Evolutionary conservation across 2,797 vertebrate genomes (phyloP).

Genomic region (Botia kubotai): DNA sequence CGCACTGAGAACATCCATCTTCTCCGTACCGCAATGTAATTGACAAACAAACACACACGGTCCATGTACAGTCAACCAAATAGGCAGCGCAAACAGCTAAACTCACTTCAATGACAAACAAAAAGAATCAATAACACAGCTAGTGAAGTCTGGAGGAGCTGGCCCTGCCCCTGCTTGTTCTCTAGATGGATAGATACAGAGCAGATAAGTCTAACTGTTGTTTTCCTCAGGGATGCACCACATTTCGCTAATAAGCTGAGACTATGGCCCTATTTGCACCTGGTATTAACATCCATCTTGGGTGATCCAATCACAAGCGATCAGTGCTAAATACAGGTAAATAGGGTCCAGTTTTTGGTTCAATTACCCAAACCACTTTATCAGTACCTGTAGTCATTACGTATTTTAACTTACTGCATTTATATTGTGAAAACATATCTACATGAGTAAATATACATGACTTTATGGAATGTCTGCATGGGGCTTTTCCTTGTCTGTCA

Average conservation of each 20-base stretch:
- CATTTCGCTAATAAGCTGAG: slow-evolving; percentile 18
- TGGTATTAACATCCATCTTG: not conserved
- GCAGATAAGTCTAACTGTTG: not conserved
- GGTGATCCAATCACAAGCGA: not conserved
- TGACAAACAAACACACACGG: slow-evolving; percentile 34
- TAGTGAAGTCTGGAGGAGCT: not conserved
- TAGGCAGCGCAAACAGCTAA: slow-evolving; percentile 37
- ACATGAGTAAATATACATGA: no score
- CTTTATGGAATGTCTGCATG: no score
- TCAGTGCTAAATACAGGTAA: not conserved
- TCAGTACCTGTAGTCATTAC: no score
- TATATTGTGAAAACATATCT: not conserved
- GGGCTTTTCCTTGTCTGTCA: no score
- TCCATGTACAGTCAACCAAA: slow-evolving; percentile 16
- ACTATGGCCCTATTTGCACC: not conserved
- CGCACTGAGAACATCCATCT: slow-evolving; percentile 27
- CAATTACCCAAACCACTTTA: not conserved
- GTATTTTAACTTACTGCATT: not conserved
- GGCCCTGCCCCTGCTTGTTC: not conserved
- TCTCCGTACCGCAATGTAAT: slow-evolving; percentile 9
- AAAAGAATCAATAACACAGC: slow-evolving; percentile 42
- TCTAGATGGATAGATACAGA: not conserved
- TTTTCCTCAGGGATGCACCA: not conserved
- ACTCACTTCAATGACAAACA: slow-evolving; percentile 19
- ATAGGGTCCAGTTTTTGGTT: not conserved